Evolutionary conservation across 2,797 vertebrate species (phyloP).

Genomic region (Pseudochaenichthys georgianus): DNA sequence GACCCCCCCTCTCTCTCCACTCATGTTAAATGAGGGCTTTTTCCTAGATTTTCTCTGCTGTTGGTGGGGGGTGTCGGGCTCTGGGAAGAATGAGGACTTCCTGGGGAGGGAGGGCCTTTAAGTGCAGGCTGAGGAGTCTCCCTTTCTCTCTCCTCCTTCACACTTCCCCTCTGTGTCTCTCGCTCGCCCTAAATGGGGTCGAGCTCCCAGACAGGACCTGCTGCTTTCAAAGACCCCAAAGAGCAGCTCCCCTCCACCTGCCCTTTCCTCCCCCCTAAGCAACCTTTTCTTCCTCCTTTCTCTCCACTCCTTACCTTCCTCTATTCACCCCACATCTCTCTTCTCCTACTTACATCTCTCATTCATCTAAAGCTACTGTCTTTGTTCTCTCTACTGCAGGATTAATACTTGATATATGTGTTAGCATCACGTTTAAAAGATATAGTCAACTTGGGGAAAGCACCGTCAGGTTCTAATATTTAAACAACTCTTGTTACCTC

Average conservation of each 20-base stretch:
- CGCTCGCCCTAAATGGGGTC: constrained; percentile 86
- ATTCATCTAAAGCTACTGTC: background rate
- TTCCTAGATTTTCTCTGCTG: constrained; percentile 53
- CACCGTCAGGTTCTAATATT: no score
- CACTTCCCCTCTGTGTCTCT: constrained; percentile 58
- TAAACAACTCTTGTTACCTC: no score
- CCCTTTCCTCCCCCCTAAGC: constrained; percentile 74
- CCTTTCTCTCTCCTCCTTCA: constrained; percentile 20
- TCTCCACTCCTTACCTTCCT: no score
- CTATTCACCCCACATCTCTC: no score
- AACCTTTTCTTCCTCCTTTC: constrained; percentile 62
- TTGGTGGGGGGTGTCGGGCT: constrained; percentile 82
- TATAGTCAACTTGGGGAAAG: no score
- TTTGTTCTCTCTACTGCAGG: background rate
- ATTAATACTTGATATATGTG: background rate
- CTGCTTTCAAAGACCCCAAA: constrained; percentile 86
- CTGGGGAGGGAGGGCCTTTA: constrained; percentile 77
- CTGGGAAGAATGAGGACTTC: constrained; percentile 77
- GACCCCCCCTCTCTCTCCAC: constrained; percentile 49
- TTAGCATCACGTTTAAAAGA: no score
- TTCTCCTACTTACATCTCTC: background rate
- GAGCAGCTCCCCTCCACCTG: constrained; percentile 74
- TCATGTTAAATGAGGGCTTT: constrained; percentile 69
- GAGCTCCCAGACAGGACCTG: constrained; percentile 78
- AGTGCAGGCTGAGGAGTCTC: constrained; percentile 65